Evolutionary conservation across 2,888 invertebrate species (phyloP).

Genomic region (Pelosia muscerda): DNA sequence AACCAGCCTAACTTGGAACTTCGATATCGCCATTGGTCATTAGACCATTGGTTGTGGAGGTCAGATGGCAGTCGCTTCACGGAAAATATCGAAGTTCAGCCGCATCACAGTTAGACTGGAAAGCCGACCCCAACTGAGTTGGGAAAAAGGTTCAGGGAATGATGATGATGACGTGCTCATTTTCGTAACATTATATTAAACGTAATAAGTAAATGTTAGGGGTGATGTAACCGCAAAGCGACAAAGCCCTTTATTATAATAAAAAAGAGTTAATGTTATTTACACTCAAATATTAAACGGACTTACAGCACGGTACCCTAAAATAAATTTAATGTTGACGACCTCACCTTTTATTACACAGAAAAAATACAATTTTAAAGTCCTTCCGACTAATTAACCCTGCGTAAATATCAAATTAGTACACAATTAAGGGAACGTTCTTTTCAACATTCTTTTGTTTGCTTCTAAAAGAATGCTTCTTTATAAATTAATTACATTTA

Average conservation of each 20-base stretch:
- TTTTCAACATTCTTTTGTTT: constrained; percentile 51
- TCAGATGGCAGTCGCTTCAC: too few relatives aligned
- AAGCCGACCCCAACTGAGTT: too few relatives aligned
- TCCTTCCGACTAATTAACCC: constrained; percentile 54
- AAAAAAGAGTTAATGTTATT: too few relatives aligned
- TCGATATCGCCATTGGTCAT: too few relatives aligned
- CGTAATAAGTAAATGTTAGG: too few relatives aligned
- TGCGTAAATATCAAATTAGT: constrained; percentile 58
- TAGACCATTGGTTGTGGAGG: too few relatives aligned
- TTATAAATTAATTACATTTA: constrained; percentile 40
- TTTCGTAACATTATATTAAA: background rate
- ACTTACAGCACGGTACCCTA: background rate
- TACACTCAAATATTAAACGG: background rate
- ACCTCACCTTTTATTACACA: constrained; percentile 31
- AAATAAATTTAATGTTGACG: background rate
- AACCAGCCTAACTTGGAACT: too few relatives aligned
- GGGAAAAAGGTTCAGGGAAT: too few relatives aligned
- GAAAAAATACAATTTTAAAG: constrained; percentile 38
- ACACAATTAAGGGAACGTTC: constrained; percentile 49
- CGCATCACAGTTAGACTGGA: too few relatives aligned
- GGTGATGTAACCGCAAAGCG: too few relatives aligned
- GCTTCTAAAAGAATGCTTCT: constrained; percentile 31
- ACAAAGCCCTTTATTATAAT: too few relatives aligned
- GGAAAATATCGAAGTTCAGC: too few relatives aligned
- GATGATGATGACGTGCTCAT: background rate